Percentiles rank a stretch among this genome's conserved stretches.
phyloP scores from a whole-genome alignment of 2,113 vertebrate species.

The Eonycteris spelaea region DNA sequence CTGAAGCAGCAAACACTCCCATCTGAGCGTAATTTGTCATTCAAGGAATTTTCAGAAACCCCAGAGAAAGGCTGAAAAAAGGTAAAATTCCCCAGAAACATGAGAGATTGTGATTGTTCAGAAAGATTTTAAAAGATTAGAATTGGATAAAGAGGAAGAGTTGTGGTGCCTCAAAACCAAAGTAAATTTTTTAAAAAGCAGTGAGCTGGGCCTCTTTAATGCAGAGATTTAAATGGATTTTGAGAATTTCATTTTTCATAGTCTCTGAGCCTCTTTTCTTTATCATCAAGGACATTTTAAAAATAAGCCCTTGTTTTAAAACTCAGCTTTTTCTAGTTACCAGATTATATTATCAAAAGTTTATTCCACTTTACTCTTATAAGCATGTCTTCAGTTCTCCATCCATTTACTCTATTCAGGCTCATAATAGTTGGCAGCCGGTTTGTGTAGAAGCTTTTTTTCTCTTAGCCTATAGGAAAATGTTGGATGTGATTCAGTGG shows the following conservation, averaged over 20 bases:
- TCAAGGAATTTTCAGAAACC: background rate
- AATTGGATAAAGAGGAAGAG: background rate
- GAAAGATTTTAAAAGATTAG: constrained; percentile 12
- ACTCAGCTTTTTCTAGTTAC: background rate
- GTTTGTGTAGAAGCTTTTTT: background rate
- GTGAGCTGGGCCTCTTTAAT: background rate
- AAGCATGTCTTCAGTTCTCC: background rate
- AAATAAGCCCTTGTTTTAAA: background rate
- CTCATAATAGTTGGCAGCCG: background rate
- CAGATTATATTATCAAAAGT: constrained; percentile 6
- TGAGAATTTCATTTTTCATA: background rate
- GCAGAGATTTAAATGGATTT: background rate
- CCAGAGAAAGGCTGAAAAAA: background rate
- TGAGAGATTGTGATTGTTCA: background rate
- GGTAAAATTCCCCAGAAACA: background rate
- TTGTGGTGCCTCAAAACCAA: background rate
- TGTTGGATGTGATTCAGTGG: background rate
- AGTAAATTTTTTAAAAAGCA: background rate
- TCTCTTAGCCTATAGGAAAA: background rate
- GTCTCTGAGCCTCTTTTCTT: background rate
- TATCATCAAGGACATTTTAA: background rate
- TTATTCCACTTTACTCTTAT: background rate
- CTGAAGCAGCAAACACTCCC: background rate
- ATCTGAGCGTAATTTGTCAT: background rate
- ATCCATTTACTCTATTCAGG: background rate